Evolutionary conservation across 2,797 vertebrate genomes (phyloP), one percentile per base, ranked within the genome.

Genomic region (Gastrophryne carolinensis): DNA sequence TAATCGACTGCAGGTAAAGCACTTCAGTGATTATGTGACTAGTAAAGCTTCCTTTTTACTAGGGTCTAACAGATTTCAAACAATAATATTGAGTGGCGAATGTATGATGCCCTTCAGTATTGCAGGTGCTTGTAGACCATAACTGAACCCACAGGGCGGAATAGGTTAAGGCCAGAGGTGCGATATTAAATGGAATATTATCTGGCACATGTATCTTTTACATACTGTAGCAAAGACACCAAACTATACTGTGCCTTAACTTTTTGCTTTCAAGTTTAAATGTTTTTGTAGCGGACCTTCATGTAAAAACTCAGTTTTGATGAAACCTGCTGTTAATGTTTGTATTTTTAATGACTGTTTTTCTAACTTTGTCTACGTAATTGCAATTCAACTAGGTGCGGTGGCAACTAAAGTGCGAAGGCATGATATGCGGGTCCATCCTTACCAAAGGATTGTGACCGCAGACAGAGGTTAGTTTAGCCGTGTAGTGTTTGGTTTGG

Each of bases 371-470:
- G 93, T 98, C 90, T 91, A 97, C 96, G 95, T 93, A 87, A 93
- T 97, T 95, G 93, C 94, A 92, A 94, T 95, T 93, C 95, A 94
- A 99, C 95, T 98, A 98, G 98, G 97, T 97, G 96, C 98, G 92
- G 95, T 99, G 96, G 96, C 96, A 94, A 94, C 96, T 98, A 98
- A 99, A 96, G 94, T 98, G 93, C 97, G 97, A 95, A 98, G 98
- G 95, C 96, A 98, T 94, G 97, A 99, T 95, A 98, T 98, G 96
- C 96, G 98, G 90, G 95, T 98, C 95, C 98, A 98, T 96, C 98
- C 98, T 98, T 99, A 99, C 96, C 98, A 98, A 98, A 99, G 98
- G 97, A 95, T 99, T 96, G 93, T 98, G 97, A 97, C 96, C 95
- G 94, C 96, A 97, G 98, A 98, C 95, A 94, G 98, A 99, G 98